A percentile compares a stretch with the other conserved stretches of the same genome.
Evolutionary conservation across 2,113 vertebrate genomes (phyloP).

Genomic region (Crypturellus undulatus): DNA sequence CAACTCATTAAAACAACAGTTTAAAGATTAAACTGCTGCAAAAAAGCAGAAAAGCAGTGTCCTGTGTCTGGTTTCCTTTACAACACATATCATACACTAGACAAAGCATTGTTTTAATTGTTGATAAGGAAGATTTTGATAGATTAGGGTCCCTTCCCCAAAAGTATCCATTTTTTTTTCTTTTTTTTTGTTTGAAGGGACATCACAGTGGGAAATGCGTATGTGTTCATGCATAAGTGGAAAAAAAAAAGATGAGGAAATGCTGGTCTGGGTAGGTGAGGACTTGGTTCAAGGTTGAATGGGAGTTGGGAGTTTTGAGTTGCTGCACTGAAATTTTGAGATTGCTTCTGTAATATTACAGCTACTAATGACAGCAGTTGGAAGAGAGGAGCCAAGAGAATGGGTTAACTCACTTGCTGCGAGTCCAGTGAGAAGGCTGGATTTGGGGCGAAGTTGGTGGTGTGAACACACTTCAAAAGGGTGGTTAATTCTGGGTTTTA

Average conservation of each 20-base stretch:
- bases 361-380: not conserved
- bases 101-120: not conserved
- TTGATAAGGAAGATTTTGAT: not conserved
- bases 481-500: not conserved
- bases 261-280: not conserved
- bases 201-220: not conserved
- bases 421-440: not conserved
- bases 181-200: not conserved
- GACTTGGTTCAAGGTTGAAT: slow-evolving; percentile 48
- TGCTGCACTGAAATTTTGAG: slow-evolving; percentile 49
- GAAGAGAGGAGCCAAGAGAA: not conserved
- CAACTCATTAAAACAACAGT: not conserved
- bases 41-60: not conserved
- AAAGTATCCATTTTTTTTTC: not conserved
- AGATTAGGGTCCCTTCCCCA: not conserved
- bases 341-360: slow-evolving; percentile 37
- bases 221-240: not conserved
- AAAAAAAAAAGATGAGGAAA: too few species aligned
- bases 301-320: slow-evolving; percentile 31
- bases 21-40: not conserved
- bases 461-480: not conserved
- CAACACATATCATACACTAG: not conserved
- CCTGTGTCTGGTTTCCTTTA: not conserved
- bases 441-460: not conserved
- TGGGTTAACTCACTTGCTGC: not conserved